Conservation (phyloP, 2,797 vertebrate genomes). For the Austrolebias charrua region DNA sequence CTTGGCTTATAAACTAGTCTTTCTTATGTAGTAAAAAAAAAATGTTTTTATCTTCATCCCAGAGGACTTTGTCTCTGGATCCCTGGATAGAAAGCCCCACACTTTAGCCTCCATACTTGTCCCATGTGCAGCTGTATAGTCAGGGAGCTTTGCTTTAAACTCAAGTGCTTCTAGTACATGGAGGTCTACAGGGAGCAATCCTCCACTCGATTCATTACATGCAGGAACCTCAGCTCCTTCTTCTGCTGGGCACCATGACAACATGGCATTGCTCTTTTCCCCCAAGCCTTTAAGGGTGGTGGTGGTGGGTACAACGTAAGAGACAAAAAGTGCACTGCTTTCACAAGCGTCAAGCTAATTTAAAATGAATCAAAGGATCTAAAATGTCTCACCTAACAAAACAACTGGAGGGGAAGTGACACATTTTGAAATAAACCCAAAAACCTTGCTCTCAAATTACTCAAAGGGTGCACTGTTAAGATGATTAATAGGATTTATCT, state of each 20-base stretch:
- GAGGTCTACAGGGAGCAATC: slow-evolving; percentile 68
- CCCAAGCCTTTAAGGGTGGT: slow-evolving; percentile 41
- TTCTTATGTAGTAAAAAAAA: background rate
- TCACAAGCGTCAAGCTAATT: slow-evolving; percentile 54
- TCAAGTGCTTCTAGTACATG: slow-evolving; percentile 68
- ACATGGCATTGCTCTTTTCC: slow-evolving; percentile 69
- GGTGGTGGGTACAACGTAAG: slow-evolving; percentile 37
- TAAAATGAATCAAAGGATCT: slow-evolving; percentile 46
- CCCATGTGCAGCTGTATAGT: slow-evolving; percentile 35
- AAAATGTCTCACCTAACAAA: slow-evolving; percentile 39
- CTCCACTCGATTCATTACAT: slow-evolving; percentile 72
- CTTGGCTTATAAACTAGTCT: slow-evolving; percentile 18
- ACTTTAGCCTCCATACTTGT: slow-evolving; percentile 31
- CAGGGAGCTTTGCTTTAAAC: slow-evolving; percentile 67
- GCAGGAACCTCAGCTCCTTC: slow-evolving; percentile 66
- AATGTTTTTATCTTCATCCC: slow-evolving; percentile 38
- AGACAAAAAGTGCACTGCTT: slow-evolving; percentile 57
- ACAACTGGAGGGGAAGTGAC: slow-evolving; percentile 13
- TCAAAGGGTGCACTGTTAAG: background rate
- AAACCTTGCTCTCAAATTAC: slow-evolving; percentile 20
- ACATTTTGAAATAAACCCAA: slow-evolving; percentile 30
- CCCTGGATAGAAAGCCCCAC: slow-evolving; percentile 28
- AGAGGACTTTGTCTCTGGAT: slow-evolving; percentile 31
- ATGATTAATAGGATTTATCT: slow-evolving; percentile 14
- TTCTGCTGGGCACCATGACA: slow-evolving; percentile 73